phyloP scores from a whole-genome alignment of 1,140 invertebrate species.

The Rhyacophila brunnea region DNA sequence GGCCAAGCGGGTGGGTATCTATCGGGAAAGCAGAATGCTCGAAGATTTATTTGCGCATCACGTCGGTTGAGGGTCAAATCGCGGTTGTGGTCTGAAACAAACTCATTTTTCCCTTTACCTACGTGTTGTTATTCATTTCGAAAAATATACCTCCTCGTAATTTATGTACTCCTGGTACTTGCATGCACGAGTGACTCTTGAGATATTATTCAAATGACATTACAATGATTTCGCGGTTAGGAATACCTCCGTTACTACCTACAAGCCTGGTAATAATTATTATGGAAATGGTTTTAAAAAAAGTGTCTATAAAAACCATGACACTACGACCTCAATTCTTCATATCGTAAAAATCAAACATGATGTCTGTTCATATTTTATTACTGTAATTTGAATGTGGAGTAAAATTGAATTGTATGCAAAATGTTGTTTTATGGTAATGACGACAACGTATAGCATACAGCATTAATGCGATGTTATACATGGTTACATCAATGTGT shows the following conservation, averaged over 20 bases:
- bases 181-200: slow-evolving; percentile 10
- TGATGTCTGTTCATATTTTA: too few species aligned
- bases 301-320: too few species aligned
- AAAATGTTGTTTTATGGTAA: too few species aligned
- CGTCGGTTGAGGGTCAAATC: slow-evolving; percentile 23
- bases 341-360: too few species aligned
- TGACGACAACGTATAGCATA: too few species aligned
- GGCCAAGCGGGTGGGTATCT: not conserved
- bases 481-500: too few species aligned
- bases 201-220: slow-evolving; percentile 6
- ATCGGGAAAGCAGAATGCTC: slow-evolving; percentile 16
- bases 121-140: slow-evolving; percentile 27
- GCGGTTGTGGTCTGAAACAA: slow-evolving; percentile 28
- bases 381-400: too few species aligned
- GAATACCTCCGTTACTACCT: not conserved
- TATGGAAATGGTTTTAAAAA: too few species aligned
- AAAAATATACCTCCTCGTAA: not conserved
- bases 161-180: not conserved
- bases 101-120: not conserved
- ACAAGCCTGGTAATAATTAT: not conserved
- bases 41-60: slow-evolving; percentile 11
- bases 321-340: too few species aligned
- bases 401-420: too few species aligned
- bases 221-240: slow-evolving; percentile 1
- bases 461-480: too few species aligned